Base-by-base conservation (phyloP, 1,140 invertebrate species). In the Arion vulgaris region DNA sequence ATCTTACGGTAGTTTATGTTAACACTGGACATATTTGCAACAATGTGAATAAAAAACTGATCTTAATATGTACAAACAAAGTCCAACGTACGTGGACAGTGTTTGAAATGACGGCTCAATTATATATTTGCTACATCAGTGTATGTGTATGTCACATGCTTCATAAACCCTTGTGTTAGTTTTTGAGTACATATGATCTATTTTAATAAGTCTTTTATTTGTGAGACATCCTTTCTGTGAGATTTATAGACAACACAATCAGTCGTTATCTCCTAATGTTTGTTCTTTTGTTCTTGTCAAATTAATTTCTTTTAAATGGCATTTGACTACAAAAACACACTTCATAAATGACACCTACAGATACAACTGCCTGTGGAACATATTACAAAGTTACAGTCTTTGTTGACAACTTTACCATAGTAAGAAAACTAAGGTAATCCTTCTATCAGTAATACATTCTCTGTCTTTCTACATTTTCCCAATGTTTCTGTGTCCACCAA, bases 261-360 rank as follows among this genome's bases (percentile, higher is more conserved):
- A 11, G 9, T 26, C 51, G 15, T 57, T 23, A 23, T 4, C 51
- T 23, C 51, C 51, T 57, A 57, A n/a, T 39, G 38, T 71, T 71
- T 34, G 68, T 71, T 71, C 15, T 39, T 71, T 71, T 71, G 68
- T 71, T 71, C 9, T 71, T 71, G 68, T 71, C 68, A 39, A 36
- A 36, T 7, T 7, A 45, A 45, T 45, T 45, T 45, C 15, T 45
- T 71, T 71, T 68, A 13, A 26, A 36, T 71, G 38, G 68, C 17
- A 71, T 36, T 19, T 19, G 68, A 39, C 68, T 2, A n/a, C 68
- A 39, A 39, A 4, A 34, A 71, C 15, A 36, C 4, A 9, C 32
- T 71, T 71, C 2, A 39, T 71, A 39, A 36, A 17, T n/a, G 38
- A 71, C 68, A 15, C 68, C 68, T 39, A 71, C 9, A 57, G 23